These are phyloP conservation scores for Oryzias javanicus DNA, from an alignment of 2,113 vertebrate species.

Conservation along the genomic window DNA sequence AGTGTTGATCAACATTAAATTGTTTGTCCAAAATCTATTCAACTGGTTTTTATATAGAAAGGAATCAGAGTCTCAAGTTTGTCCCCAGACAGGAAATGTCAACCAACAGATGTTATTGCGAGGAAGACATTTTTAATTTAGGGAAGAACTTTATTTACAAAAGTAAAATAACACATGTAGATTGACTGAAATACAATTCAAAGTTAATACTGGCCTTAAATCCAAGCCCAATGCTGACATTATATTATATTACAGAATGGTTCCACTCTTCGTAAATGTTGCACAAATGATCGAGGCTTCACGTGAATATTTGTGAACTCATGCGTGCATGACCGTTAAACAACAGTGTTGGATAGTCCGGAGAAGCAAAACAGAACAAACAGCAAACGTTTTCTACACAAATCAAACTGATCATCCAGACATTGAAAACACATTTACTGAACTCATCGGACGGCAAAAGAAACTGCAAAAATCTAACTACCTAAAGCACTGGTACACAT, in stretches of 20 bases:
- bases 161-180: slow-evolving; percentile 65
- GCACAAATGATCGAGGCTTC: slow-evolving; percentile 9
- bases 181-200: slow-evolving; percentile 42
- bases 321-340: slow-evolving; percentile 1
- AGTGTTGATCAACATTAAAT: too few relatives aligned
- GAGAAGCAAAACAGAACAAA: slow-evolving; percentile 9
- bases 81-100: too few relatives aligned
- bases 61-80: too few relatives aligned
- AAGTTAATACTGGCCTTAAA: slow-evolving; percentile 51
- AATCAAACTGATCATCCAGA: slow-evolving; percentile 13
- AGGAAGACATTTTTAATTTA: background rate
- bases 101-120: too few relatives aligned
- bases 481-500: slow-evolving; percentile 3
- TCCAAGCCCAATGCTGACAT: slow-evolving; percentile 36
- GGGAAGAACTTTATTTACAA: slow-evolving; percentile 57
- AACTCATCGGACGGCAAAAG: slow-evolving; percentile 10
- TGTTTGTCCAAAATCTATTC: too few relatives aligned
- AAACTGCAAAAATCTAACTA: slow-evolving; percentile 19
- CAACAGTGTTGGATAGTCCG: background rate
- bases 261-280: slow-evolving; percentile 11
- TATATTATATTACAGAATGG: slow-evolving; percentile 14
- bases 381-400: slow-evolving; percentile 11
- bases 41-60: too few relatives aligned
- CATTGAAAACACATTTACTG: slow-evolving; percentile 8
- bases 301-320: slow-evolving; percentile 5